Evolutionary conservation across 2,113 vertebrate genomes (phyloP).

Genomic region (Corydoras sp.): DNA sequence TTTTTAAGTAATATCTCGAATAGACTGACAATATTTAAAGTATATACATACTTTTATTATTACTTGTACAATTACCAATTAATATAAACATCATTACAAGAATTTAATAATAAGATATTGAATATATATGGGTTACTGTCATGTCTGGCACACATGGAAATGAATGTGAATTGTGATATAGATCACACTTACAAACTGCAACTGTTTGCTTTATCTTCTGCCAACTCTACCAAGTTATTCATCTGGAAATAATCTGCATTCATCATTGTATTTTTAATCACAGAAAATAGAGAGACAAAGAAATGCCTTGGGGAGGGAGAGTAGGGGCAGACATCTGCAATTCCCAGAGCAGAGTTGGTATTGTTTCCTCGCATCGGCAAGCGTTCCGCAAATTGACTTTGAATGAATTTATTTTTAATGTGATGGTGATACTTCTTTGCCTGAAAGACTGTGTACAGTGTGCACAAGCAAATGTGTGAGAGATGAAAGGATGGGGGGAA

Average conservation of each 20-base stretch:
- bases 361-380: conserved; percentile 69
- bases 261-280: conserved; percentile 79
- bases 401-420: conserved; percentile 76
- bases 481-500: too few relatives aligned
- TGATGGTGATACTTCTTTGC: conserved; percentile 55
- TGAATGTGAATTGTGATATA: conserved; percentile 51
- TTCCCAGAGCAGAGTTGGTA: conserved; percentile 68
- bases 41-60: too few relatives aligned
- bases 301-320: conserved; percentile 63
- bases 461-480: neutral
- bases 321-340: conserved; percentile 59
- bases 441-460: neutral
- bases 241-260: conserved; percentile 75
- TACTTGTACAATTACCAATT: too few relatives aligned
- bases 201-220: conserved; percentile 65
- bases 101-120: too few relatives aligned
- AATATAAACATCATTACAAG: too few relatives aligned
- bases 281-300: conserved; percentile 75
- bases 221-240: conserved; percentile 72
- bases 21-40: too few relatives aligned
- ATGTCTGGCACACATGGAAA: conserved; percentile 37
- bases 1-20: too few relatives aligned
- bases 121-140: neutral
- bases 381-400: conserved; percentile 72
- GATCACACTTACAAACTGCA: conserved; percentile 57